Base-by-base conservation (phyloP, 2,797 vertebrate species). In the Octomys mimax region DNA sequence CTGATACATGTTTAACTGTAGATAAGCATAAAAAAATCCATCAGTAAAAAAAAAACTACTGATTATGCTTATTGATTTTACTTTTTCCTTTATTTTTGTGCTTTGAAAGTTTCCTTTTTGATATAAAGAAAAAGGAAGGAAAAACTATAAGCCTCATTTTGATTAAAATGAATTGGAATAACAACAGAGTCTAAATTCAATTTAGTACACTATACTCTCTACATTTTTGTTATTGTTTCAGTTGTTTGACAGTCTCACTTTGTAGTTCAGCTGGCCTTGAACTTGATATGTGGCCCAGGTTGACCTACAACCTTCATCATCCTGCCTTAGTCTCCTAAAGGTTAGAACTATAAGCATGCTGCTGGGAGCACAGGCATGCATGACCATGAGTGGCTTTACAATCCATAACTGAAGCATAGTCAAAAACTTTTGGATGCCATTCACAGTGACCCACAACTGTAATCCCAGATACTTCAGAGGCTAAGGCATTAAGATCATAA, bases 51-150 rank as follows among this genome's bases (percentile, higher is more conserved):
- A 71, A 33, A 90, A 83, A n/a, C 6, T 68, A 33, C 26, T 26
- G 57, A 28, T 80, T 89, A 70, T 36, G 11, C 46, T 28, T 62
- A 85, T 9, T 61, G n/a, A 5, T 42, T 75, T 75, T 14, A 75
- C 24, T 75, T 73, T 70, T 71, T 73, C 36, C 39, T 39, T 75
- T 75, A 26, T 75, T 75, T 46, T 46, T 28, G 6, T 75, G 12
- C 71, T 85, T 92, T 86, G 86, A 77, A 71, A 94, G n/a, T 66
- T 93, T 52, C 75, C 81, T 92, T 61, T 81, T 33, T 49, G 46
- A 86, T 18, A 33, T 54, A 92, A 92, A 94, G 28, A 92, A 92
- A 94, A 31, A 49, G 31, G 21, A 73, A 92, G 16, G n/a, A 66
- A 87, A 94, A 79, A 9, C 16, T n/a, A 2, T 78, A 57, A 62